These are phyloP conservation scores for Bombus cullumanus DNA, from an alignment of 1,140 invertebrate species.

Conservation along the genomic window DNA sequence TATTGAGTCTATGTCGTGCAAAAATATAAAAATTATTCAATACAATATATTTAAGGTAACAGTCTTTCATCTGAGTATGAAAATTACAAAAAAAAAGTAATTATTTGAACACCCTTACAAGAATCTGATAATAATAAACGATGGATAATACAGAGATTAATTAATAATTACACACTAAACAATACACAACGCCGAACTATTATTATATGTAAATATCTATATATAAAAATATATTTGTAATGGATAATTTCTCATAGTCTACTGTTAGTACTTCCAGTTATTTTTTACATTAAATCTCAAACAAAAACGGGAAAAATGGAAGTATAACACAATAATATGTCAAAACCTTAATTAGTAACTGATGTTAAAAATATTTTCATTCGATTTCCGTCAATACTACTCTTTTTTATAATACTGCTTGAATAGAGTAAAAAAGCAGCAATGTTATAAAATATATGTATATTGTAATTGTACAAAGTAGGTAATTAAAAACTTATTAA, in stretches of 20 bases:
- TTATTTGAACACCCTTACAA: background rate
- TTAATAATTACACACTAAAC: slow-evolving; percentile 27
- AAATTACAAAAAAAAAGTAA: background rate
- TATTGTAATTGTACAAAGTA: slow-evolving; percentile 24
- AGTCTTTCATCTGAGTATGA: slow-evolving; percentile 18
- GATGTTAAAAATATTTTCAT: slow-evolving; percentile 16
- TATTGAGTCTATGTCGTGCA: slow-evolving; percentile 1
- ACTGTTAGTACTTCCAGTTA: slow-evolving; percentile 20
- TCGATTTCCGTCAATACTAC: background rate
- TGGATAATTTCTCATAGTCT: slow-evolving; percentile 32
- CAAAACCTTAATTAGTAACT: slow-evolving; percentile 36
- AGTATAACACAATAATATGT: slow-evolving; percentile 28
- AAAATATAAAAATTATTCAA: slow-evolving; percentile 20
- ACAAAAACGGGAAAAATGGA: slow-evolving; percentile 14
- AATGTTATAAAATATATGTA: slow-evolving; percentile 16
- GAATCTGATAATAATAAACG: slow-evolving; percentile 4
- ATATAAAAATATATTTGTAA: slow-evolving; percentile 45
- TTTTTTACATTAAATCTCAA: background rate
- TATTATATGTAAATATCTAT: slow-evolving; percentile 39
- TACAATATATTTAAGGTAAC: slow-evolving; percentile 1
- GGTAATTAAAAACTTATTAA: slow-evolving; percentile 29
- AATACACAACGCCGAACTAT: slow-evolving; percentile 26
- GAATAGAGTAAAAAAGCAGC: slow-evolving; percentile 1
- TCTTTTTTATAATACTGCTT: slow-evolving; percentile 31
- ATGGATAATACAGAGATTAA: slow-evolving; percentile 49